Percentiles rank a stretch among this genome's conserved stretches.
phyloP scores from a whole-genome alignment of 2,797 vertebrate species.

The Propithecus deckenii region DNA sequence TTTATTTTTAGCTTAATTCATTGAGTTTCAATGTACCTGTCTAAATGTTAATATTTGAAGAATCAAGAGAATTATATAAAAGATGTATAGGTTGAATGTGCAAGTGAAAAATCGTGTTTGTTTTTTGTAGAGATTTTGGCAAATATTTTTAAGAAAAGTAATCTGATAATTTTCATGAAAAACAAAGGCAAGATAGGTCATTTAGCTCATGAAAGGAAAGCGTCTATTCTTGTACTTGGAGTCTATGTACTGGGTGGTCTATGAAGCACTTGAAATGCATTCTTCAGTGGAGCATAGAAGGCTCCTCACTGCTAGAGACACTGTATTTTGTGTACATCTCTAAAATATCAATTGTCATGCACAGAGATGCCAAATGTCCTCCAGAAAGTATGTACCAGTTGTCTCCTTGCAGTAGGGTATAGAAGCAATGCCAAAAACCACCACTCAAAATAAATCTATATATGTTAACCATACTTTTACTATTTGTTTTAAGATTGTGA shows the following conservation, averaged over 20 bases:
- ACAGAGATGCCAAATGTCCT: background rate
- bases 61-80: background rate
- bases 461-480: background rate
- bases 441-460: background rate
- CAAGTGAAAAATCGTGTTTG: background rate
- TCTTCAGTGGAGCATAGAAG: background rate
- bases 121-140: background rate
- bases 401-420: background rate
- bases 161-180: background rate
- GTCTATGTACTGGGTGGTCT: background rate
- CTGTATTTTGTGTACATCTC: background rate
- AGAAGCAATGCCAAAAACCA: background rate
- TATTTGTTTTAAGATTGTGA: background rate
- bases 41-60: constrained; percentile 17
- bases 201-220: background rate
- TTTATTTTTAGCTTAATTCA: background rate
- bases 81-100: background rate
- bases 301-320: background rate
- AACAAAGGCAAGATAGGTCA: background rate
- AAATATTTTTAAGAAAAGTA: background rate
- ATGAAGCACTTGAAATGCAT: background rate
- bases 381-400: background rate
- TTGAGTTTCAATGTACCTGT: background rate
- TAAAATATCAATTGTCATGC: background rate
- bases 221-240: background rate